Evolutionary conservation across 2,797 vertebrate genomes (phyloP), one percentile per base, ranked within the genome.

Genomic region (Cichlasoma orientale): DNA sequence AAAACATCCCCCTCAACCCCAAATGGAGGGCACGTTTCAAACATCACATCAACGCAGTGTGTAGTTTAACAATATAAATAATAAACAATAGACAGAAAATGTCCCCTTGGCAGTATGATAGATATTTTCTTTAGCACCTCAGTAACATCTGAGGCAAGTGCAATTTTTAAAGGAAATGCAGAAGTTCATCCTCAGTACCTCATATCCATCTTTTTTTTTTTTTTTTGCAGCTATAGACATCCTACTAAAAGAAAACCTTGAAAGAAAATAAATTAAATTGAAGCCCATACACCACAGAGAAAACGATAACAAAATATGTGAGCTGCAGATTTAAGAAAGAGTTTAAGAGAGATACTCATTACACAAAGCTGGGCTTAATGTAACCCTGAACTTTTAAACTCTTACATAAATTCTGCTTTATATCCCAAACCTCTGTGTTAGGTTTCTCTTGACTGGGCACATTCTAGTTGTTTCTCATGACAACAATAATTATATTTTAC

Each of bases 361-460:
- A 52, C 50, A 63, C 21, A 66, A 33, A 50, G 53, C 21, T 36
- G 10, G 11, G 14, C 50, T 59, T 74, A 12, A 36, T 25, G 13
- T 3, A 74, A 54, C 33, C 56, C 47, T 61, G 76, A 70, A 38
- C 38, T 21, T 66, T 56, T 44, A 31, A 44, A 56, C 23, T 44
- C 36, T 55, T 75, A 52, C 25, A 68, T 68, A 68, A 41, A 55
- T 44, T 68, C 52, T 66, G 13, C 18, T 66, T 56, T n/a, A 77
- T 50, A 16, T 56, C 21, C 18, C 23, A 76, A 78, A 74, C 44
- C 27, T 53, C 31, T 0, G 11, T 33, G 44, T 54, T n/a, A 41
- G 33, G 13, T 61, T 72, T 23, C 18, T 75, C 29, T 55, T 58
- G 55, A 23, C 25, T 4, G 47, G 56, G n/a, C 52, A 56, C 19